Evolutionary conservation across 2,888 invertebrate genomes (phyloP), one percentile per base, ranked within the genome.

Genomic region (Megalurothrips usitatus): DNA sequence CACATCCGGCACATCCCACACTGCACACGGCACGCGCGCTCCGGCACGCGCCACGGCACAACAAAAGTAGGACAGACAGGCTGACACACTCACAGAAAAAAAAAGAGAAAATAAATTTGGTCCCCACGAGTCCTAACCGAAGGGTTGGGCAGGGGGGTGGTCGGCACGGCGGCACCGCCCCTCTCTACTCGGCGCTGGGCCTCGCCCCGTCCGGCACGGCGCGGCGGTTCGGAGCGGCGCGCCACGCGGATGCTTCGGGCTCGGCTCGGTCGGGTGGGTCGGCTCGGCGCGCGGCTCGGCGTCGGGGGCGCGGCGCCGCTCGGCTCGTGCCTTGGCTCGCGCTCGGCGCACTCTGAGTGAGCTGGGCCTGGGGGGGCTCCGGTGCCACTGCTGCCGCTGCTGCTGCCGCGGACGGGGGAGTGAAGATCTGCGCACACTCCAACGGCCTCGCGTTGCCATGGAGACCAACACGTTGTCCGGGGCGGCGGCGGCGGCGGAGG

Each of bases 181-280:
- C 58, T 58, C 58, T 49, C 49, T 49, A 14, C 49, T 14, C 58
- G 58, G 34, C 34, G 34, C 34, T 43, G 81, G 82, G 75, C 78
- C 43, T 58, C 47, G 34, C 80, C 79, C 80, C n/a, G 78, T 79
- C 80, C 78, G 80, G 52, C 49, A 81, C 83, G 34, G 80, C 82
- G 81, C 82, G 78, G 52, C 78, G 68, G 58, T 19, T 79, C 79
- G 81, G 81, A 78, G 82, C 82, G 48, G 83, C 83, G 79, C 83
- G 83, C 48, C 83, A 83, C 80, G 81, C 84, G 48, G 81, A 63
- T 68, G 82, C 82, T 80, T 81, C 63, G 82, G 82, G 17, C 79
- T 79, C 11, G 79, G 81, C 17, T n/a, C 28, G 34, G 82, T 4
- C 81, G 81, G 80, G 49, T 75, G 80, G 58, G 26, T n/a, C 80